These are phyloP conservation scores for Melanargia galathea DNA, from an alignment of 2,888 invertebrate genomes.

Conservation along the genomic window DNA sequence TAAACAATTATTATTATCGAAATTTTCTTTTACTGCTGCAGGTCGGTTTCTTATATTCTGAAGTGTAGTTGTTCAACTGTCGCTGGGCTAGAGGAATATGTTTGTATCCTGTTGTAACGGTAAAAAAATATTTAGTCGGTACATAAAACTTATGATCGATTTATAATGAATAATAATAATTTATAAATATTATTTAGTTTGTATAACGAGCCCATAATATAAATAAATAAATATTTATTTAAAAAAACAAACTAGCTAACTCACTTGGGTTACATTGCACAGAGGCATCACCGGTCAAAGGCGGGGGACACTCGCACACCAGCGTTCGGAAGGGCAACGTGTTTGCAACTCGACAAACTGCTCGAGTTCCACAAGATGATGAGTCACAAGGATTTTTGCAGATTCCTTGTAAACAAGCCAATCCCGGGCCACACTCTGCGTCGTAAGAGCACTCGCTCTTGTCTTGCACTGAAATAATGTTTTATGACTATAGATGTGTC, in stretches of 20 bases:
- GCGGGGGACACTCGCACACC: slow-evolving; percentile 92
- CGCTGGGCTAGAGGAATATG: background rate
- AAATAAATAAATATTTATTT: background rate
- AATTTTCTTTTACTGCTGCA: slow-evolving; percentile 1
- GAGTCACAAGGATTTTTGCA: slow-evolving; percentile 91
- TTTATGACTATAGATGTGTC: background rate
- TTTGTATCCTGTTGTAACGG: slow-evolving; percentile 18
- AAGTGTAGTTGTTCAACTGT: background rate
- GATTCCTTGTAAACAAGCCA: slow-evolving; percentile 90
- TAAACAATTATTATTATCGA: slow-evolving; percentile 6
- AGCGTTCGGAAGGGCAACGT: slow-evolving; percentile 93
- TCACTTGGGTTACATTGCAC: slow-evolving; percentile 91
- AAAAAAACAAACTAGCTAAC: slow-evolving; percentile 40
- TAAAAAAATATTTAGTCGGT: background rate
- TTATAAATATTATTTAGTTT: background rate
- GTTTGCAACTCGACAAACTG: slow-evolving; percentile 92
- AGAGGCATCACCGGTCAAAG: slow-evolving; percentile 93
- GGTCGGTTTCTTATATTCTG: background rate
- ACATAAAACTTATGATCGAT: too few relatives aligned
- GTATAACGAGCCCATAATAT: background rate
- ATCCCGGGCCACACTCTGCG: slow-evolving; percentile 91
- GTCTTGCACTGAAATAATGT: slow-evolving; percentile 64
- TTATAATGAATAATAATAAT: background rate
- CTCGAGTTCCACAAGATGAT: slow-evolving; percentile 90
- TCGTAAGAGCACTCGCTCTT: slow-evolving; percentile 88